These are phyloP conservation scores for Aratinga solstitialis DNA, from an alignment of 2,797 vertebrate genomes.

Conservation along the genomic window DNA sequence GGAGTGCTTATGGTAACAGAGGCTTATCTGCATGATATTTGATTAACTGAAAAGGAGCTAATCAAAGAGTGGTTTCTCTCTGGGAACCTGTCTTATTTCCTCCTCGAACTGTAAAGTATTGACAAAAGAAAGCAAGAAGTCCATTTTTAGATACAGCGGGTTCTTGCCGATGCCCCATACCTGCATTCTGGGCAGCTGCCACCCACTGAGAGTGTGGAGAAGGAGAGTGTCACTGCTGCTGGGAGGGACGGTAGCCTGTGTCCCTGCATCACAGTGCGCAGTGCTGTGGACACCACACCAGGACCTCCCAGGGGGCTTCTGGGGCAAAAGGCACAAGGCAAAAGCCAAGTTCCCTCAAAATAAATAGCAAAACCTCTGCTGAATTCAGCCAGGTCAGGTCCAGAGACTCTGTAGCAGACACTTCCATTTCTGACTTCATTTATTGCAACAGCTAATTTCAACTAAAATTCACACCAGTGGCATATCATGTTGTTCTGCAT, in stretches of 20 bases:
- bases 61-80: slow-evolving; percentile 27
- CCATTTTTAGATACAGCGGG: not conserved
- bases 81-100: slow-evolving; percentile 9
- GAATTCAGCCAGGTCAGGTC: not conserved
- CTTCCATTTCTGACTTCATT: not conserved
- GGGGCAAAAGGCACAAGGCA: not conserved
- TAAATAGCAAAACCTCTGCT: not conserved
- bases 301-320: not conserved
- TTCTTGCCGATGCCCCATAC: not conserved
- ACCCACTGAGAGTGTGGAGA: not conserved
- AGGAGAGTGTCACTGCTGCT: not conserved
- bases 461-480: not conserved
- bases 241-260: not conserved
- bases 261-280: not conserved
- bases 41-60: slow-evolving; percentile 53
- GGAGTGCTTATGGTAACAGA: not conserved
- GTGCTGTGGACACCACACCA: rapidly evolving
- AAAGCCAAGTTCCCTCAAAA: not conserved
- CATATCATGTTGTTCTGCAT: not conserved
- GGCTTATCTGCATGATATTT: slow-evolving; percentile 51
- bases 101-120: not conserved
- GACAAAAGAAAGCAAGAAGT: not conserved
- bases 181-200: rapidly evolving
- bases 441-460: not conserved
- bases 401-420: not conserved